phyloP scores from a whole-genome alignment of 2,113 vertebrate species.

The Microtus pennsylvanicus region DNA sequence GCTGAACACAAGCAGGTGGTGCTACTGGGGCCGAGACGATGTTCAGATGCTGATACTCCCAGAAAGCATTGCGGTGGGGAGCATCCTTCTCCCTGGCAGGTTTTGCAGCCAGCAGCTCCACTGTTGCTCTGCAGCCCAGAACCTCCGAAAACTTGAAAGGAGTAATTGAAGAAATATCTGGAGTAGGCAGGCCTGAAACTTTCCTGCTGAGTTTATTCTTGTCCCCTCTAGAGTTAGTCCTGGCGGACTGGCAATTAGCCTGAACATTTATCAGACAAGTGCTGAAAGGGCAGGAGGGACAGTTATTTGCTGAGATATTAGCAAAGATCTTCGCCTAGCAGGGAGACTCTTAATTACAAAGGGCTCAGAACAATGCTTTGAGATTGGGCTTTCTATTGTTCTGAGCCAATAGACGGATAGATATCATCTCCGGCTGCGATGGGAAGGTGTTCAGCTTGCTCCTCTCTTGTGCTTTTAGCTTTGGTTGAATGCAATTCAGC shows the following conservation, averaged over 20 bases:
- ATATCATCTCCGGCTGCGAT: background rate
- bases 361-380: background rate
- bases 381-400: constrained; percentile 22
- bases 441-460: background rate
- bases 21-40: background rate
- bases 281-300: background rate
- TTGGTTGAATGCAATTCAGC: constrained; percentile 24
- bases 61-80: background rate
- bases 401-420: background rate
- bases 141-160: constrained; percentile 6
- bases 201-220: constrained; percentile 52
- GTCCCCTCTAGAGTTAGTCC: constrained; percentile 32
- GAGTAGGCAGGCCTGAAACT: background rate
- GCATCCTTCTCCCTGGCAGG: background rate
- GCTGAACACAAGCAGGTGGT: background rate
- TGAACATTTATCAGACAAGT: constrained; percentile 17
- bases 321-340: background rate
- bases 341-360: constrained; percentile 50
- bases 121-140: background rate
- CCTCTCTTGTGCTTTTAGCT: constrained; percentile 22
- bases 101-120: background rate
- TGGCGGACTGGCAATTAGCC: constrained; percentile 47
- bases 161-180: constrained; percentile 35
- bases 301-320: background rate
- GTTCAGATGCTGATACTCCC: background rate